These are phyloP conservation scores for Glandiceps talaboti DNA, from an alignment of 53 echinoderm and acorn worm genomes.

Conservation along the genomic window DNA sequence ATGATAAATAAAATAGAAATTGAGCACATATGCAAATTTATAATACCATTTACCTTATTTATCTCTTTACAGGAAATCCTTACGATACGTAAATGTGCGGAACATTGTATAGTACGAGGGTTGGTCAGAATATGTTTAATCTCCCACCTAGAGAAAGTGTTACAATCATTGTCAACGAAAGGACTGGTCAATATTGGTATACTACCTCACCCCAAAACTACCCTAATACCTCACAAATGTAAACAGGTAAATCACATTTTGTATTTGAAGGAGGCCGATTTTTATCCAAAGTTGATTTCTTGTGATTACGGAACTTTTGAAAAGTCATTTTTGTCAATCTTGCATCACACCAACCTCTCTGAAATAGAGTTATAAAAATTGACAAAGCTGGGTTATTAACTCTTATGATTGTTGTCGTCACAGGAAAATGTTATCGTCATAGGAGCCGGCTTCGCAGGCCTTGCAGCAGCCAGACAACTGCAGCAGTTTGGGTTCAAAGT, in stretches of 20 bases:
- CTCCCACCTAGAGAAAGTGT: conserved; percentile 44
- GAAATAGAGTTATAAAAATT: too few relatives aligned
- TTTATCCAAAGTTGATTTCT: too few relatives aligned
- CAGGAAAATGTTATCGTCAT: conserved; percentile 61
- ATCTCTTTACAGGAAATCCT: conserved; percentile 75
- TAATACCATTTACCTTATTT: too few relatives aligned
- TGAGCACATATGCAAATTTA: too few relatives aligned
- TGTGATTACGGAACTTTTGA: too few relatives aligned
- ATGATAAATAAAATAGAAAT: too few relatives aligned
- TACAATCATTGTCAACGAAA: conserved; percentile 74
- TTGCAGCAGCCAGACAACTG: conserved; percentile 82
- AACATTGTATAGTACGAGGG: conserved; percentile 71
- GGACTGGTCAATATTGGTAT: conserved; percentile 94
- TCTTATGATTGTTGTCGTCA: background rate
- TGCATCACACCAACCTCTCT: too few relatives aligned
- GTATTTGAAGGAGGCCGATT: too few relatives aligned
- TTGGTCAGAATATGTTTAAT: conserved; percentile 68
- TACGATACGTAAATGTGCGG: conserved; percentile 49
- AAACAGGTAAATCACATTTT: conserved; percentile 28
- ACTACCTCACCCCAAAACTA: conserved; percentile 37
- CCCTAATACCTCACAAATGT: conserved; percentile 21
- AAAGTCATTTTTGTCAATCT: too few relatives aligned
- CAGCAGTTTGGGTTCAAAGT: conserved; percentile 61
- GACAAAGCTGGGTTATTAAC: too few relatives aligned
- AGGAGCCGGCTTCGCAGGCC: conserved; percentile 77